A percentile compares a stretch with the other conserved stretches of the same genome.
These are phyloP conservation scores for Tineola bisselliella DNA, from an alignment of 2,888 invertebrate genomes.

Conservation along the genomic window DNA sequence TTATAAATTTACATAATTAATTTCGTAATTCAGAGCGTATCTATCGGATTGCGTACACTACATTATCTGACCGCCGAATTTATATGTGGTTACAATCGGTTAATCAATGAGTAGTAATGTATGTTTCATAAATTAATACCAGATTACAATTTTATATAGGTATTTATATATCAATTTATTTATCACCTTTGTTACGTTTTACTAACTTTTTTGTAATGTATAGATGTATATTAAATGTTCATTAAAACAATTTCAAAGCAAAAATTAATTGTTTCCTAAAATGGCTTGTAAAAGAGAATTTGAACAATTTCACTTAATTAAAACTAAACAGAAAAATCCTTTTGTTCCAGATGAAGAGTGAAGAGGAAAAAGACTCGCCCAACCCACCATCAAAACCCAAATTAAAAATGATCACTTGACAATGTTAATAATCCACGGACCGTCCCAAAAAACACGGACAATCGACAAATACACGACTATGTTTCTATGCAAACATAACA, in stretches of 20 bases:
- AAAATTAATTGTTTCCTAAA: neutral
- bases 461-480: constrained; percentile 34
- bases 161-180: too few relatives aligned
- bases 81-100: neutral
- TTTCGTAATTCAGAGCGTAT: neutral
- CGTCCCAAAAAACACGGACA: constrained; percentile 36
- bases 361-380: constrained; percentile 24
- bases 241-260: neutral
- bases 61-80: neutral
- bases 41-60: neutral
- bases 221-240: neutral
- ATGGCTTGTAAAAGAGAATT: neutral
- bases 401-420: constrained; percentile 52
- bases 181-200: too few relatives aligned
- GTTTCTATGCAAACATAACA: constrained; percentile 32
- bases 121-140: neutral
- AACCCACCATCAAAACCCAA: constrained; percentile 21
- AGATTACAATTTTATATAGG: too few relatives aligned
- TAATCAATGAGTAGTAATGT: neutral
- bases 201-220: too few relatives aligned
- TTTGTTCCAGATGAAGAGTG: constrained; percentile 17
- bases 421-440: constrained; percentile 33
- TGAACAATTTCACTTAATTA: neutral
- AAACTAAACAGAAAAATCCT: neutral
- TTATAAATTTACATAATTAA: too few relatives aligned